Evolutionary conservation across 2,888 invertebrate genomes (phyloP).

Genomic region (Ennomos quercinarius): DNA sequence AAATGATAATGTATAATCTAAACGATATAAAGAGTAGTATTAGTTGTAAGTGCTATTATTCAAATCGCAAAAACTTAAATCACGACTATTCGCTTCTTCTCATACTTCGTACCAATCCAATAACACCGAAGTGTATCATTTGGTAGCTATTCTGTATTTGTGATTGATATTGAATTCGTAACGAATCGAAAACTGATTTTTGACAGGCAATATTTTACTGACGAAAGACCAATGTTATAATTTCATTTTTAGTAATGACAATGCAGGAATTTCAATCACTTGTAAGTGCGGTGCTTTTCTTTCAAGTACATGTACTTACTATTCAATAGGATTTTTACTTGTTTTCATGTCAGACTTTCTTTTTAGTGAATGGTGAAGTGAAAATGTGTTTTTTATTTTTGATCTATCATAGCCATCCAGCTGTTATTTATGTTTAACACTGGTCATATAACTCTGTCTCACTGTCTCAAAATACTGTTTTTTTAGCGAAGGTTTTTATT

Average conservation of each 20-base stretch:
- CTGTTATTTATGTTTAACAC: no score
- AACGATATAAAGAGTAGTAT: no score
- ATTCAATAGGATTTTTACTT: conserved; percentile 14
- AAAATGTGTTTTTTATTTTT: conserved; percentile 7
- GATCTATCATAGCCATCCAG: not conserved
- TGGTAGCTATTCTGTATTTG: conserved; percentile 54
- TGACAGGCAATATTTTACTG: conserved; percentile 65
- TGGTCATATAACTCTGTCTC: no score
- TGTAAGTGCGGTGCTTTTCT: conserved; percentile 18
- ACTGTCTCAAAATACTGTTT: no score
- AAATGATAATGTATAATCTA: no score
- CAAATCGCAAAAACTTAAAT: no score
- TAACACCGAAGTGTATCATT: conserved; percentile 44
- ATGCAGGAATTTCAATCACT: conserved; percentile 29
- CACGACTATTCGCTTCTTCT: conserved; percentile 29
- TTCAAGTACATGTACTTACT: conserved; percentile 10
- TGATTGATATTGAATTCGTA: conserved; percentile 76
- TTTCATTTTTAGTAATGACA: conserved; percentile 41
- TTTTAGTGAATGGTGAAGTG: conserved; percentile 11
- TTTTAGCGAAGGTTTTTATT: no score
- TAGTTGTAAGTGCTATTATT: no score
- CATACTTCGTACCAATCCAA: conserved; percentile 34
- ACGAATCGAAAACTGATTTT: conserved; percentile 72
- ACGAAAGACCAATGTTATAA: conserved; percentile 40
- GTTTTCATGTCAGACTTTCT: conserved; percentile 27